Conservation (phyloP, 2,113 vertebrate genomes). For the Nothocercus julius region DNA sequence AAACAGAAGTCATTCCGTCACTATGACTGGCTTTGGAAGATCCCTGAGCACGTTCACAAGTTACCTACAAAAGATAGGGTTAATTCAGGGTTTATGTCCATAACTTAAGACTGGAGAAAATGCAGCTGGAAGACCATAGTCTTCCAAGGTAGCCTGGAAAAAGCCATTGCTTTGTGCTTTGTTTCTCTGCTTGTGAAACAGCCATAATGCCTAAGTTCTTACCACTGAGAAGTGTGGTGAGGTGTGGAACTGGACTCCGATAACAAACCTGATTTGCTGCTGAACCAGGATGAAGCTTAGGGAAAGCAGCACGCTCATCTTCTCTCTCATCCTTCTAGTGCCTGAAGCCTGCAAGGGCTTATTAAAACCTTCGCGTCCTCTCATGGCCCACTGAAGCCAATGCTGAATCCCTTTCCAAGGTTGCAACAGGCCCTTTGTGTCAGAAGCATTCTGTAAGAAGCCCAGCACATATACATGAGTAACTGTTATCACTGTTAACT, state of each 20-base stretch:
- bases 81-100: neutral
- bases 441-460: neutral
- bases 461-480: accelerated
- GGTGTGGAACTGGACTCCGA: neutral
- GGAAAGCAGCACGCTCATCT: neutral
- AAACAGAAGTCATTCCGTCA: neutral
- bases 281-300: neutral
- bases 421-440: neutral
- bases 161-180: too few species aligned
- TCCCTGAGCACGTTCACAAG: neutral
- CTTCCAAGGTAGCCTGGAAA: neutral
- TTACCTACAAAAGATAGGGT: neutral
- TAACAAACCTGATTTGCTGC: neutral
- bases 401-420: neutral
- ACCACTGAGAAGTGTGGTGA: neutral
- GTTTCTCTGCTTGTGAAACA: neutral
- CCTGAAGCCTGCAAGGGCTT: neutral
- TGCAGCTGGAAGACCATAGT: neutral
- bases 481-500: neutral
- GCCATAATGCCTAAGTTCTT: neutral
- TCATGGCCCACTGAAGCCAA: neutral
- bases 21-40: neutral
- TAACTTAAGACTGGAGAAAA: neutral
- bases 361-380: neutral
- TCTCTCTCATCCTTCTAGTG: neutral